Evolutionary conservation across 2,888 invertebrate species (phyloP), one percentile per base, ranked within the genome.

Genomic region (Watsonalla binaria): DNA sequence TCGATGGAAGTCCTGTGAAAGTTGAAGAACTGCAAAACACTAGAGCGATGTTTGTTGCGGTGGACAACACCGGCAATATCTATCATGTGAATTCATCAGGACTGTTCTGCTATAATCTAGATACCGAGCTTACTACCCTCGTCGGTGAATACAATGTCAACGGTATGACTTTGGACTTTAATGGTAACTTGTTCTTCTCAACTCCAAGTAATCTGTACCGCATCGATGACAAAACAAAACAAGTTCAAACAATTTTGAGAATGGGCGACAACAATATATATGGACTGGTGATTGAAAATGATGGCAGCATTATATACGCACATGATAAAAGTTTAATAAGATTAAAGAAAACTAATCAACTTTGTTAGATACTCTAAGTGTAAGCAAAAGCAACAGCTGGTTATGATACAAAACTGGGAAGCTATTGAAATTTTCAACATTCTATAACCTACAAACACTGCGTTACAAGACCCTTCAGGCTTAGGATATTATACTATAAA

Each of bases 51-150:
- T 33, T 75, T 6, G 8, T 81, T 24, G 79, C 71, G 45, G 63
- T 72, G 0, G 73, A 71, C 39, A 71, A 62, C 5, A 53, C 70
- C 6, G 48, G 68, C 2, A 67, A 72, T 51, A 53, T 72, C 39
- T 62, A 68, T 33, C 79, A 71, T 54, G 63, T 58, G 0, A 81
- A 81, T 53, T 71, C 74, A 14, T 69, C 76, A 34, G 81, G 81
- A 39, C 51, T 76, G 0, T 80, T 68, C 55, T 47, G 54, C 5
- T 67, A 67, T 13, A 61, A 58, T 2, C 72, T 66, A 56, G 51
- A 24, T 11, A 52, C 47, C 9, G 37, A 33, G 0, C 33, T 46
- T 13, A 54, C 58, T 0, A 6, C 37, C 5, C 13, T 54, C 13
- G 5, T 70, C 11, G 68, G 62, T n/a, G 54, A 68, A 6, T 59